phyloP scores from a whole-genome alignment of 30 jellyfish, hydroid and myxozoan species.

The Aurelia sp. region DNA sequence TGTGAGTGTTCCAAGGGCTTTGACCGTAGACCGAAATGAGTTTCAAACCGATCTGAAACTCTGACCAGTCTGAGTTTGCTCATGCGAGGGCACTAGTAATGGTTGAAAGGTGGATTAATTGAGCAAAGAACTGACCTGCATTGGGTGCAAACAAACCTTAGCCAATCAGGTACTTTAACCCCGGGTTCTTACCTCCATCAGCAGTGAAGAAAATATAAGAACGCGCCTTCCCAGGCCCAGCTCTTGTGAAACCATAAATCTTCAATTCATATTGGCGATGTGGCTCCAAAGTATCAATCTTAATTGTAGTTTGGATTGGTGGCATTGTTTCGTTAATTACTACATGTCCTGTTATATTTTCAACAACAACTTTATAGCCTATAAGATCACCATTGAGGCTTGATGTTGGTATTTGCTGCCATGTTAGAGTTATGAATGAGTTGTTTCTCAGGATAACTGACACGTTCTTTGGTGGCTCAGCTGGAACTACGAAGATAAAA shows the following conservation, averaged over 20 bases:
- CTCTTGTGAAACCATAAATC: slow-evolving; percentile 47
- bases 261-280: slow-evolving; percentile 32
- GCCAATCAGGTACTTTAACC: background rate
- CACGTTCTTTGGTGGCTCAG: slow-evolving; percentile 51
- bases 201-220: slow-evolving; percentile 65
- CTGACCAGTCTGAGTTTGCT: no score
- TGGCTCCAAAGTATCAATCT: slow-evolving; percentile 18
- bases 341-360: slow-evolving; percentile 2
- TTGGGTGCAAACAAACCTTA: background rate
- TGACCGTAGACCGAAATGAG: no score
- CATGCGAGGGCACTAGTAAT: no score
- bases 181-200: slow-evolving; percentile 34
- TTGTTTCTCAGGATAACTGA: slow-evolving; percentile 26
- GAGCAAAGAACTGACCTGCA: background rate
- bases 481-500: slow-evolving; percentile 7
- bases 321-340: slow-evolving; percentile 39
- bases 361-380: slow-evolving; percentile 41
- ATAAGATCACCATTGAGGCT: slow-evolving; percentile 39
- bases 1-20: no score
- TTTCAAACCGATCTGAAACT: no score
- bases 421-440: slow-evolving; percentile 34
- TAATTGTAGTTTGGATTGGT: slow-evolving; percentile 13
- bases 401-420: slow-evolving; percentile 38
- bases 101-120: no score
- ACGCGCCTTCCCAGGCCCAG: slow-evolving; percentile 55